Evolutionary conservation across 2,888 invertebrate species (phyloP).

Genomic region (Tubulanus polymorphus): DNA sequence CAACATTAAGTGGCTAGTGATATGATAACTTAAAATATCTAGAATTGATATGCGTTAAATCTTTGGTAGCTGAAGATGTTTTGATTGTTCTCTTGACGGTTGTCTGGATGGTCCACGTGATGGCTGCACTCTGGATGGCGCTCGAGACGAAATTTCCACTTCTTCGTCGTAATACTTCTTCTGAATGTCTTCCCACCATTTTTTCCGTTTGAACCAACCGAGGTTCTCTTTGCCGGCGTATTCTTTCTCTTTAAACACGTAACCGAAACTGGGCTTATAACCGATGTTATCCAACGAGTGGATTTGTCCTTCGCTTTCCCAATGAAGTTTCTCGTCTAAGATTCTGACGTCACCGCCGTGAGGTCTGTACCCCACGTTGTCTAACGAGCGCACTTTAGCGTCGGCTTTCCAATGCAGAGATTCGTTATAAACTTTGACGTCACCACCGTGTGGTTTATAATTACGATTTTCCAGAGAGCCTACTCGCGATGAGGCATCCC

Average conservation of each 20-base stretch:
- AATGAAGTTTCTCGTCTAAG: background rate
- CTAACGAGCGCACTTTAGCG: slow-evolving; percentile 28
- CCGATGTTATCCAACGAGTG: slow-evolving; percentile 4
- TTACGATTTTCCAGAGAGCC: slow-evolving; percentile 28
- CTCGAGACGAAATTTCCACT: too few relatives aligned
- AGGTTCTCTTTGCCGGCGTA: background rate
- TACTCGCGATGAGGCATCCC: slow-evolving; percentile 22
- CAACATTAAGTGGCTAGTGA: too few relatives aligned
- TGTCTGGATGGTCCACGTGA: too few relatives aligned
- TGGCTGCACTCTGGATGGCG: too few relatives aligned
- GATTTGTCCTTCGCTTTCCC: background rate
- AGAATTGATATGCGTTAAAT: too few relatives aligned
- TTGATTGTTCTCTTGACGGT: too few relatives aligned
- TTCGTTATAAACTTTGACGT: slow-evolving; percentile 22
- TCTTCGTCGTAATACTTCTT: too few relatives aligned
- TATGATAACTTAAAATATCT: too few relatives aligned
- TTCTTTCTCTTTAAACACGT: slow-evolving; percentile 1
- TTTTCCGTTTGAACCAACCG: background rate
- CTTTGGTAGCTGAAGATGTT: too few relatives aligned
- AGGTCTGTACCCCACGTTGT: too few relatives aligned
- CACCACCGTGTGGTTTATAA: slow-evolving; percentile 28
- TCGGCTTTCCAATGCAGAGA: slow-evolving; percentile 25
- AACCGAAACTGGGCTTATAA: background rate
- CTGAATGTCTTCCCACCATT: background rate
- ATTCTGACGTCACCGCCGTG: slow-evolving; percentile 4